phyloP scores from a whole-genome alignment of 2,888 invertebrate species.

The Apodemia hepburni region DNA sequence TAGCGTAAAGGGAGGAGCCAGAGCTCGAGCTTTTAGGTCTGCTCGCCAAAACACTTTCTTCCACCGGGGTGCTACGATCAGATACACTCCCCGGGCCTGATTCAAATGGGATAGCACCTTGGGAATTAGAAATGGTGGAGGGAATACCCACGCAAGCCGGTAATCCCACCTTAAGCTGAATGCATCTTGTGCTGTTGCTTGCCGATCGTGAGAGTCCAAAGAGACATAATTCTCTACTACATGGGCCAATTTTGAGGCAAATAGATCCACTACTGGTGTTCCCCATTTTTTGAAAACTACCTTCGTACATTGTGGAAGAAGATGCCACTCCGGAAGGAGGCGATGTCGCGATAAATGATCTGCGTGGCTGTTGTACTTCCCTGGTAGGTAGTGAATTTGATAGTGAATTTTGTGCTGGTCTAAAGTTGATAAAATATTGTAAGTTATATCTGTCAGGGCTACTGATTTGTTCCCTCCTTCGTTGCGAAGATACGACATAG shows the following conservation, averaged over 20 bases:
- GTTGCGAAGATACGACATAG: too few species aligned
- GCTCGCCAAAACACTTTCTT: slow-evolving; percentile 35
- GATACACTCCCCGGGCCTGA: slow-evolving; percentile 25
- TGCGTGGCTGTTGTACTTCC: background rate
- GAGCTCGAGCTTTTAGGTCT: slow-evolving; percentile 27
- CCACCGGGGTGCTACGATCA: slow-evolving; percentile 29
- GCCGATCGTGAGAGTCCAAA: slow-evolving; percentile 24
- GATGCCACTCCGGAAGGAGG: slow-evolving; percentile 32
- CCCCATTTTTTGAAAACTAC: slow-evolving; percentile 18
- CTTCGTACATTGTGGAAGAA: slow-evolving; percentile 17
- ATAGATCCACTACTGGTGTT: slow-evolving; percentile 22
- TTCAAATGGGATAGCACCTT: slow-evolving; percentile 30
- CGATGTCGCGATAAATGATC: background rate
- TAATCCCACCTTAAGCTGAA: slow-evolving; percentile 30
- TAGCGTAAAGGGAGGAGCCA: slow-evolving; percentile 30
- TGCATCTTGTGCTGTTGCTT: slow-evolving; percentile 29
- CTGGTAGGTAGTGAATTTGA: too few species aligned
- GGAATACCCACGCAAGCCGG: slow-evolving; percentile 31
- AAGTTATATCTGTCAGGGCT: too few species aligned
- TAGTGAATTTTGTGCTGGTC: too few species aligned
- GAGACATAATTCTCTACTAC: slow-evolving; percentile 24
- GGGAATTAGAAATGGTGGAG: slow-evolving; percentile 24
- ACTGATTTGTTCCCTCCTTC: too few species aligned
- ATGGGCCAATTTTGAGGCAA: slow-evolving; percentile 22
- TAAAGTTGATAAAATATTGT: too few species aligned